Base-by-base conservation (phyloP, 2,113 vertebrate genomes). In the Pangasianodon hypophthalmus region DNA sequence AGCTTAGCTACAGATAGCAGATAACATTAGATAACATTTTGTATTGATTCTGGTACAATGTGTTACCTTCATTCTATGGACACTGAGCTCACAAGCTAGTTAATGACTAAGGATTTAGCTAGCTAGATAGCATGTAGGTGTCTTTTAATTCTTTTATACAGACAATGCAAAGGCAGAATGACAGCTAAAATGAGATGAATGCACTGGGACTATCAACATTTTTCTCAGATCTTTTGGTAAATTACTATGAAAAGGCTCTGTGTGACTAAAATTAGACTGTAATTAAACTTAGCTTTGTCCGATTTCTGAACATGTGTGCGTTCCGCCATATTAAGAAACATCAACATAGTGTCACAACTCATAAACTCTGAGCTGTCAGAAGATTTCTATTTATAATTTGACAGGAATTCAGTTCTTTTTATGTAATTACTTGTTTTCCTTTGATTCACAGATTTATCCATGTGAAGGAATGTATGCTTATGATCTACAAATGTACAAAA, bases 241-340 rank as follows among this genome's bases (percentile, higher is more conserved):
- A 83, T 83, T 41, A 56, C 52, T 41, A 58, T 58, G 18, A 24
- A 56, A 41, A 37, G n/a, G 29, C 18, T 82, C n/a, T 1, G 19
- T 54, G 79, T 54, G n/a, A 4, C 52, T 41, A 84, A 84, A 84
- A 84, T 41, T 24, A 84, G 32, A 60, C 37, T 6, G 1, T 44
- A 60, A 60, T 84, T 84, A 84, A 84, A 60, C 82, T 21, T 41
- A 58, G 80, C 80, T 62, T 84, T 41, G 37, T 41, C 37, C 2
- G 6, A 2, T 26, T 60, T 62, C 11, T 84, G 24, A 29, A 44
- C 24, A 44, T 46, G 24, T 46, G 37, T 84, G 56, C 21, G 82
- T 62, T 44, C 37, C 2, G 5, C 11, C 56, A 26, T 13, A 84
- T 84, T 62, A 84, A 44, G 82, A 62, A 62, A 62, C 56, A 46